phyloP scores from a whole-genome alignment of 2,797 vertebrate genomes.

The Somateria mollissima region DNA sequence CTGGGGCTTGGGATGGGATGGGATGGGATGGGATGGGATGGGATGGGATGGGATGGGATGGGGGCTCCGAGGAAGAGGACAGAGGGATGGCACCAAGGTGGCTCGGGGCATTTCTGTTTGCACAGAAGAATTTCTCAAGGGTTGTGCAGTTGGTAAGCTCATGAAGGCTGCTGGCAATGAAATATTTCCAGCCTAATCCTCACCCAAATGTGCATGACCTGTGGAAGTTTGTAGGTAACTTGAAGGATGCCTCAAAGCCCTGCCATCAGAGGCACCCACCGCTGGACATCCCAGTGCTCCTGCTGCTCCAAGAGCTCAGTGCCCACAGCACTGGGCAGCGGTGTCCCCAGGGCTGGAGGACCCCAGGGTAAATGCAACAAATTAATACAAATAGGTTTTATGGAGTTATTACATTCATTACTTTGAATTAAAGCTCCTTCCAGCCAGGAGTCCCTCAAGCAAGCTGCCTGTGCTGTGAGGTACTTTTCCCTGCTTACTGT shows the following conservation, averaged over 20 bases:
- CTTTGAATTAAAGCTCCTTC: background rate
- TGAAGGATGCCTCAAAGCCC: accelerated
- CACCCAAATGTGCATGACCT: background rate
- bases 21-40: too few relatives aligned
- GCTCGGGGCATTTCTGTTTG: background rate
- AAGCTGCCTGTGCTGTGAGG: background rate
- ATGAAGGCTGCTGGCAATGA: background rate
- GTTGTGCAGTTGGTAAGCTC: accelerated
- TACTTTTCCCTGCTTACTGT: background rate
- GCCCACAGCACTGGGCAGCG: accelerated
- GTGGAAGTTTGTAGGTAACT: accelerated
- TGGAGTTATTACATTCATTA: background rate
- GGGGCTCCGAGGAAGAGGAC: background rate
- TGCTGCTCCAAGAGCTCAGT: too few relatives aligned
- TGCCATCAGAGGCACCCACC: background rate
- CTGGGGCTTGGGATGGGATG: background rate
- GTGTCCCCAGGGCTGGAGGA: too few relatives aligned
- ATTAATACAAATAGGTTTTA: too few relatives aligned
- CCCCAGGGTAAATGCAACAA: too few relatives aligned
- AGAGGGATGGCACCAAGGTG: background rate
- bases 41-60: background rate
- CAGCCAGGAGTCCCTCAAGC: background rate
- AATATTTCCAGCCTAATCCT: background rate
- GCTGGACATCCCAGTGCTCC: background rate
- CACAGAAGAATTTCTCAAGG: background rate